These are phyloP conservation scores for Galagoides demidoff DNA, from an alignment of 2,797 vertebrate genomes.

Conservation along the genomic window DNA sequence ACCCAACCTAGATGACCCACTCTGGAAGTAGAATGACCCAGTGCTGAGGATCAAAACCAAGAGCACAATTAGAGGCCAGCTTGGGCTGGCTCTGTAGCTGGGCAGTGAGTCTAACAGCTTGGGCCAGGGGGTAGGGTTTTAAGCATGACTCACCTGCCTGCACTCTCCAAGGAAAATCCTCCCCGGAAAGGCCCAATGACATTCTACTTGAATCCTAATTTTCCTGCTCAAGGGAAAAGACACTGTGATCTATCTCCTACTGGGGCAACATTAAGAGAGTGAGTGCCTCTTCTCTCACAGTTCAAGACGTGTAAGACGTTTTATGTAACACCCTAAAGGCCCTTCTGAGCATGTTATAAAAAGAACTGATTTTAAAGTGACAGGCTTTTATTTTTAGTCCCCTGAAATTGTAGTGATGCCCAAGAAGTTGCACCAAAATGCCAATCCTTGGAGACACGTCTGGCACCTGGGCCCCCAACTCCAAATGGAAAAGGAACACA, in stretches of 20 bases:
- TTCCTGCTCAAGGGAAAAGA: not conserved
- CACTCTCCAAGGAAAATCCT: not conserved
- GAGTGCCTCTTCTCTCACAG: not conserved
- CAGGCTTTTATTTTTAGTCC: constrained; percentile 62
- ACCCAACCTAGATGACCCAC: not conserved
- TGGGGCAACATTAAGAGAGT: not conserved
- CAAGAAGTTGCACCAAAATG: not conserved
- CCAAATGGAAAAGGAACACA: not conserved
- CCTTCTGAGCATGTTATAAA: constrained; percentile 44
- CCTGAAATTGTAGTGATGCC: not conserved
- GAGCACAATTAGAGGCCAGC: not conserved
- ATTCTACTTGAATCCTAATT: not conserved
- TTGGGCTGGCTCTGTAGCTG: not conserved
- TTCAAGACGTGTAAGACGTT: constrained; percentile 47
- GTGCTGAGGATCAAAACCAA: not conserved
- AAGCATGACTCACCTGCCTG: not conserved
- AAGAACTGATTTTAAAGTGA: constrained; percentile 56
- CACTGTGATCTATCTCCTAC: not conserved
- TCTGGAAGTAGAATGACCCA: not conserved
- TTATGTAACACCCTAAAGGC: constrained; percentile 34
- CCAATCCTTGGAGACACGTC: not conserved
- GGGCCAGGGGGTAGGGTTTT: not conserved
- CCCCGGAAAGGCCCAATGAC: not conserved
- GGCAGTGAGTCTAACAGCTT: not conserved
- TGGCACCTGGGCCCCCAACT: not conserved